A percentile compares a stretch with the other conserved stretches of the same genome.
phyloP scores from a whole-genome alignment of 2,113 vertebrate genomes.

The Poicephalus meyeri region DNA sequence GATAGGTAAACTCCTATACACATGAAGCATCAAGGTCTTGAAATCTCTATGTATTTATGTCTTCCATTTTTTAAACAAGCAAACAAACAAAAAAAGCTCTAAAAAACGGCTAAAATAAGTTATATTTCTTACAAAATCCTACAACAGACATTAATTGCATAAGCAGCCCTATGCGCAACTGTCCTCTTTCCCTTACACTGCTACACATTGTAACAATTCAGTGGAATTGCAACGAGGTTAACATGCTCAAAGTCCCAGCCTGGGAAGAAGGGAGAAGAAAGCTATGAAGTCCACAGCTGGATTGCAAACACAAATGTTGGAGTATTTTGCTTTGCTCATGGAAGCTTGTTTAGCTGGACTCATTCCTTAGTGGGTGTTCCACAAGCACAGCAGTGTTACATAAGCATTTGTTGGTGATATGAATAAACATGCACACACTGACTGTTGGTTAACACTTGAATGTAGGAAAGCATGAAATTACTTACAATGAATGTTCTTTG shows the following conservation, averaged over 20 bases:
- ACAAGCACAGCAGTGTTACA: neutral
- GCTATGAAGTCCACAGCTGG: neutral
- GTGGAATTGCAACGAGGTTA: neutral
- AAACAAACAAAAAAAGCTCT: neutral
- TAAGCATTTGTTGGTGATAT: neutral
- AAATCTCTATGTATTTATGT: neutral
- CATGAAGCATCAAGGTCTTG: neutral
- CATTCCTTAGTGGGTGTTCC: neutral
- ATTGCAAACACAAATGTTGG: neutral
- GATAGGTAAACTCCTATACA: neutral
- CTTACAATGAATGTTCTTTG: neutral
- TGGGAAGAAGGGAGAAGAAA: neutral
- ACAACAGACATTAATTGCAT: neutral
- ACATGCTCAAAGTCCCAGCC: neutral
- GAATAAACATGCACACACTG: neutral
- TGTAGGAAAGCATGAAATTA: neutral
- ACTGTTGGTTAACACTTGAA: neutral
- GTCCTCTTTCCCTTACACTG: neutral
- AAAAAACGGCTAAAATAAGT: neutral
- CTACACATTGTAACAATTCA: neutral
- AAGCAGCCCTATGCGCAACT: neutral
- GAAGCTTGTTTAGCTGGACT: neutral
- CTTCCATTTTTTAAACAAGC: neutral
- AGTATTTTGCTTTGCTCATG: neutral
- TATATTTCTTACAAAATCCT: neutral